Evolutionary conservation across 1,140 invertebrate genomes (phyloP).

Genomic region (Sycobia sp.): DNA sequence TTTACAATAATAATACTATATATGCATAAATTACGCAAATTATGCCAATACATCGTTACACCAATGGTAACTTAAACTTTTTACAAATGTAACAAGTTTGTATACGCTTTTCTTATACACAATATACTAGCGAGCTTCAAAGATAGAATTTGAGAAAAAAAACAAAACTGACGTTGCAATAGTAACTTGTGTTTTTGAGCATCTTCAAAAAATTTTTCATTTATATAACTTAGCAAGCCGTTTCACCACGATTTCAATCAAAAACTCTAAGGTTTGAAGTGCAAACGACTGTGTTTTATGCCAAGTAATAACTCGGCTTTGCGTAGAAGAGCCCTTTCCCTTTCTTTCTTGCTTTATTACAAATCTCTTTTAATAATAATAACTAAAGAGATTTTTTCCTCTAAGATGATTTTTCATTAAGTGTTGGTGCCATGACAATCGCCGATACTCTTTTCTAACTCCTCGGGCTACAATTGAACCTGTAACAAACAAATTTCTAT

Average conservation of each 20-base stretch:
- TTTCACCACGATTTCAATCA: no score
- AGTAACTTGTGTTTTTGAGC: constrained; percentile 31
- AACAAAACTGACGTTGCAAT: constrained; percentile 28
- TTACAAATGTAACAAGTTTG: constrained; percentile 33
- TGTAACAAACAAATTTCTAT: constrained; percentile 55
- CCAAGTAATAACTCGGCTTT: neutral
- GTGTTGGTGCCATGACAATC: constrained; percentile 53
- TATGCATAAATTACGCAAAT: constrained; percentile 24
- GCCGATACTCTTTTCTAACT: constrained; percentile 53
- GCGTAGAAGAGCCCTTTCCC: constrained; percentile 4
- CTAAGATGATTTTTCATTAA: neutral
- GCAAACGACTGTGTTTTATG: no score
- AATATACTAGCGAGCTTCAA: constrained; percentile 1
- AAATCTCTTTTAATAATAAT: constrained; percentile 4
- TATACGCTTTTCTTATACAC: constrained; percentile 9
- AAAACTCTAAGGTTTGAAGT: no score
- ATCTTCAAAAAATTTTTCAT: constrained; percentile 14
- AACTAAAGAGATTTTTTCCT: constrained; percentile 17
- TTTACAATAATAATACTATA: constrained; percentile 34
- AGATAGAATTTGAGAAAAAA: constrained; percentile 21
- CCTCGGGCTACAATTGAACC: constrained; percentile 68
- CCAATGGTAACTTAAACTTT: constrained; percentile 30
- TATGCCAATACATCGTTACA: constrained; percentile 27
- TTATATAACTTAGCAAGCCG: no score
- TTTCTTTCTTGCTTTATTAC: constrained; percentile 19